These are phyloP conservation scores for Lasioglossum baleicum DNA, from an alignment of 1,140 invertebrate species.

Conservation along the genomic window DNA sequence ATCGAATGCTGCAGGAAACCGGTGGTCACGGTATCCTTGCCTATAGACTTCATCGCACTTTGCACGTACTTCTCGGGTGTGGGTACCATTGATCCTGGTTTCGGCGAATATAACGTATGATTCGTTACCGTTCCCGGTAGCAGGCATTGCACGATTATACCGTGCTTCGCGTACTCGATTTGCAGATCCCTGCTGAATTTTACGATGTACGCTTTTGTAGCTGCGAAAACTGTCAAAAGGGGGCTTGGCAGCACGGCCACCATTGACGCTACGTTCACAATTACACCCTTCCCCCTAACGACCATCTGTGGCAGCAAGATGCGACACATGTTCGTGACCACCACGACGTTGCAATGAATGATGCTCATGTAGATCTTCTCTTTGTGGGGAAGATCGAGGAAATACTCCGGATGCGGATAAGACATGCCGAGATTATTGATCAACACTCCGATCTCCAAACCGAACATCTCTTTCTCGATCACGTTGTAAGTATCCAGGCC, in stretches of 20 bases:
- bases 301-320: conserved; percentile 85
- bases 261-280: conserved; percentile 86
- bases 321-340: conserved; percentile 89
- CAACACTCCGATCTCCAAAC: conserved; percentile 84
- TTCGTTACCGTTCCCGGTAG: conserved; percentile 84
- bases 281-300: conserved; percentile 81
- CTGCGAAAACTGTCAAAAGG: conserved; percentile 82
- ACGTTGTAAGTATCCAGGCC: conserved; percentile 76
- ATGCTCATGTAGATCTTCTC: conserved; percentile 79
- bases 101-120: conserved; percentile 83
- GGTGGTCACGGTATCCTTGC: conserved; percentile 80
- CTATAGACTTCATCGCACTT: conserved; percentile 82
- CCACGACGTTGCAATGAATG: conserved; percentile 87
- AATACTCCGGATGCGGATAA: conserved; percentile 83
- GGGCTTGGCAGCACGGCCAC: conserved; percentile 81
- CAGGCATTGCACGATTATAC: conserved; percentile 83
- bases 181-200: conserved; percentile 83
- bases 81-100: conserved; percentile 81
- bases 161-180: conserved; percentile 82
- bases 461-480: conserved; percentile 80
- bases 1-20: conserved; percentile 81
- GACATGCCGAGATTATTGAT: conserved; percentile 87
- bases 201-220: conserved; percentile 81
- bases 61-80: conserved; percentile 82
- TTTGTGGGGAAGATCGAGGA: conserved; percentile 74